These are phyloP conservation scores for Cygnus olor DNA, from an alignment of 2,797 vertebrate genomes.

Conservation along the genomic window DNA sequence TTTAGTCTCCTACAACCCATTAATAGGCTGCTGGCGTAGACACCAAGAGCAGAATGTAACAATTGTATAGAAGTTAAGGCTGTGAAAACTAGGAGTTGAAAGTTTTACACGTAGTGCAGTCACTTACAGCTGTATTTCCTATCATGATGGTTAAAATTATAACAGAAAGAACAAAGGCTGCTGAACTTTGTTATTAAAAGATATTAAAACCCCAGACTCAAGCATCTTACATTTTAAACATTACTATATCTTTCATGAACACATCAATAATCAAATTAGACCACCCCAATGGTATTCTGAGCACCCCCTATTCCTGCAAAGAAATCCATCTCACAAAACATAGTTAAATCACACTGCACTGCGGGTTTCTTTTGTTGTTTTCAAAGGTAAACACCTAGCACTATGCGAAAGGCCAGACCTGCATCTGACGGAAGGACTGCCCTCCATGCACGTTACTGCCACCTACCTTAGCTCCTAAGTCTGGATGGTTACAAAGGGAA, in stretches of 20 bases:
- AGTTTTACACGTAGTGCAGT: neutral
- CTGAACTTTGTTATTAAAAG: neutral
- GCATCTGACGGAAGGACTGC: neutral
- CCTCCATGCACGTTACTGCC: neutral
- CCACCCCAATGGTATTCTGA: neutral
- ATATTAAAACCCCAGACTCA: neutral
- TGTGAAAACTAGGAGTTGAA: neutral
- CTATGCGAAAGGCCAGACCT: neutral
- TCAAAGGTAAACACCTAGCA: neutral
- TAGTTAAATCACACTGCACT: neutral
- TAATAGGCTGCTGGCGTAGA: neutral
- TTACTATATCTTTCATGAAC: neutral
- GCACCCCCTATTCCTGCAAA: neutral
- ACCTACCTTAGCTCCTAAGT: neutral
- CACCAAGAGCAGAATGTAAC: neutral
- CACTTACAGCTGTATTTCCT: neutral
- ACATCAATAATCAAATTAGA: neutral
- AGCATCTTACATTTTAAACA: neutral
- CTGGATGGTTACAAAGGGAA: neutral
- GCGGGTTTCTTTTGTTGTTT: neutral
- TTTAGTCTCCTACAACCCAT: neutral
- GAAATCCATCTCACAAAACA: neutral
- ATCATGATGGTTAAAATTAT: neutral
- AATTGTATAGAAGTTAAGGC: neutral
- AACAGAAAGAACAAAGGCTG: neutral